Evolutionary conservation across 2,888 invertebrate genomes (phyloP).

Genomic region (Encarsia formosa): DNA sequence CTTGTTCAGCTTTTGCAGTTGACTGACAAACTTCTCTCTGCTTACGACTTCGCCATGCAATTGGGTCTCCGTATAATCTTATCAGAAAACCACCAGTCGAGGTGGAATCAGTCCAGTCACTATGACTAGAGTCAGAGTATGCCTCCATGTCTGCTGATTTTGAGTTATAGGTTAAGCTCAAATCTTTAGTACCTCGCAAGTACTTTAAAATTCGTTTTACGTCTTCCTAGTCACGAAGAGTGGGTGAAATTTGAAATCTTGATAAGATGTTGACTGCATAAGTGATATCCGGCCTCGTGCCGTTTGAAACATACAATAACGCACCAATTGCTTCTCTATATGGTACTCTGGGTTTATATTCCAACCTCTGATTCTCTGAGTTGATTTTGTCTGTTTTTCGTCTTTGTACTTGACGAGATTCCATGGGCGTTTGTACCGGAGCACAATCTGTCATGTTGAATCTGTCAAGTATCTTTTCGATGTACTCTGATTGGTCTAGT

Average conservation of each 20-base stretch:
- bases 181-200: slow-evolving; percentile 1
- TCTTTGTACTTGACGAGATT: slow-evolving; percentile 17
- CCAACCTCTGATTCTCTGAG: neutral
- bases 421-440: slow-evolving; percentile 4
- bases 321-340: slow-evolving; percentile 5
- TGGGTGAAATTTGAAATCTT: neutral
- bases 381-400: neutral
- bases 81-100: no score
- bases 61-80: no score
- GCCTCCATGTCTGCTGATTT: no score
- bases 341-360: no score
- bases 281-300: neutral
- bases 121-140: no score
- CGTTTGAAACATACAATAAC: neutral
- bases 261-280: slow-evolving; percentile 1
- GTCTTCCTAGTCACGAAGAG: neutral
- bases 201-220: slow-evolving; percentile 5
- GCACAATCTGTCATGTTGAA: slow-evolving; percentile 18
- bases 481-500: slow-evolving; percentile 14
- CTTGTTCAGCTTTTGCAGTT: no score
- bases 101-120: no score
- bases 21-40: no score
- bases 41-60: no score
- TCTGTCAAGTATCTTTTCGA: slow-evolving; percentile 12
- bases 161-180: no score